A percentile compares a stretch with the other conserved stretches of the same genome.
phyloP scores from a whole-genome alignment of 2,113 vertebrate species.

The Potamarius usumacintae region DNA sequence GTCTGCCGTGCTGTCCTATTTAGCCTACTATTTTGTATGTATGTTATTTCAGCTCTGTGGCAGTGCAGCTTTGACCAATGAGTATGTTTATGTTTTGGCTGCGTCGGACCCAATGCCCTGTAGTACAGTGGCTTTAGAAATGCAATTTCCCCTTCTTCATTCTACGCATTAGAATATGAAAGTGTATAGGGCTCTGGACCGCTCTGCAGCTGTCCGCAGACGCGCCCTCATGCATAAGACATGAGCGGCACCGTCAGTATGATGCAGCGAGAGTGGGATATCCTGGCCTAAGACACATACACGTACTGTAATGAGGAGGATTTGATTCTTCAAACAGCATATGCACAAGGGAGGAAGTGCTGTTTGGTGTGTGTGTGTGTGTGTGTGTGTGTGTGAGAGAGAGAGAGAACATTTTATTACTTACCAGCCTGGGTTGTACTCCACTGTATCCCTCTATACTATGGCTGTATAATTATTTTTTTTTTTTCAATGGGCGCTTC shows the following conservation, averaged over 20 bases:
- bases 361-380: slow-evolving; percentile 43
- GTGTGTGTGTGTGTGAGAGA: slow-evolving; percentile 12
- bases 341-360: slow-evolving; percentile 64
- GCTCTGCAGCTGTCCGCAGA: slow-evolving; percentile 85
- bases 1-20: slow-evolving; percentile 69
- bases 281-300: slow-evolving; percentile 82
- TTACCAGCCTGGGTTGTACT: slow-evolving; percentile 22
- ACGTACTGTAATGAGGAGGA: slow-evolving; percentile 86
- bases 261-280: slow-evolving; percentile 88
- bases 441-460: slow-evolving; percentile 17
- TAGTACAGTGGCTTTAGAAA: slow-evolving; percentile 98
- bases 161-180: slow-evolving; percentile 99
- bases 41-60: slow-evolving; percentile 63
- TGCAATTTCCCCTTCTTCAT: slow-evolving; percentile 86
- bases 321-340: slow-evolving; percentile 87
- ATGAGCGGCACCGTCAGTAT: slow-evolving; percentile 91
- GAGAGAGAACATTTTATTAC: slow-evolving; percentile 2
- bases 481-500: background rate
- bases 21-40: slow-evolving; percentile 66
- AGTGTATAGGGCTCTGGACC: slow-evolving; percentile 91
- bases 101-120: slow-evolving; percentile 91
- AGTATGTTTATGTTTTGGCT: slow-evolving; percentile 83
- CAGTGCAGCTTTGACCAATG: slow-evolving; percentile 83
- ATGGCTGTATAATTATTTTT: background rate
- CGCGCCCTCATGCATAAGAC: slow-evolving; percentile 90